Conservation (phyloP, 92 coral and sea anemone species). For the Zoanthus gigantus region DNA sequence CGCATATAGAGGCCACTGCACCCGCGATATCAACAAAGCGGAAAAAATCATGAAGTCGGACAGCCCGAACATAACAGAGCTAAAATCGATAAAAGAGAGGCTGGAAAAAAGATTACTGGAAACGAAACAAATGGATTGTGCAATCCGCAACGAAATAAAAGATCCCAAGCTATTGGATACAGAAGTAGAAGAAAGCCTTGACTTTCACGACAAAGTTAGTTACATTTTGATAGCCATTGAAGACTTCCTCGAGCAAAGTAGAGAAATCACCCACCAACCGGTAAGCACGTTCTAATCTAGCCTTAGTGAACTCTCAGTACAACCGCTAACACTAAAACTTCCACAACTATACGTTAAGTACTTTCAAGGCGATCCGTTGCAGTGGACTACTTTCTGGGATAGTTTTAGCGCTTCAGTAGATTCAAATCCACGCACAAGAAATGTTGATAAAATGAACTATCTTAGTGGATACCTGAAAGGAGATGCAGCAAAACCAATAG, state of each 20-base stretch:
- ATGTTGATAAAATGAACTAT: constrained; percentile 31
- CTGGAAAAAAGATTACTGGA: not conserved
- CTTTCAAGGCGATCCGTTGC: not conserved
- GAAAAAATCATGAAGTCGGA: constrained; percentile 1
- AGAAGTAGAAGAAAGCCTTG: constrained; percentile 18
- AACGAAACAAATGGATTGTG: constrained; percentile 8
- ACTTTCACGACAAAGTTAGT: not conserved
- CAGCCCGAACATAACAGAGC: not conserved
- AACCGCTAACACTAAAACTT: not conserved
- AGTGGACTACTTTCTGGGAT: constrained; percentile 40
- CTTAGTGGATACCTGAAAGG: constrained; percentile 11
- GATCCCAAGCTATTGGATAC: constrained; percentile 11
- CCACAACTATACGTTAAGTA: not conserved
- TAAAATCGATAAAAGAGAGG: not conserved
- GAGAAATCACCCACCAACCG: not conserved
- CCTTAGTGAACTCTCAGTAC: not conserved
- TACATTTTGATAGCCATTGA: constrained; percentile 16
- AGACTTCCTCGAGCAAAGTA: not conserved
- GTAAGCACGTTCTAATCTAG: constrained; percentile 2
- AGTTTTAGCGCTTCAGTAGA: constrained; percentile 51
- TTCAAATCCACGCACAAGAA: constrained; percentile 39
- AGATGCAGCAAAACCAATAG: constrained; percentile 8
- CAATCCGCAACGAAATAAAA: not conserved
- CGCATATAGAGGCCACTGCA: constrained; percentile 19
- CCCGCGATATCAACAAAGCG: constrained; percentile 16